Evolutionary conservation across 2,113 vertebrate species (phyloP), one percentile per base, ranked within the genome.

Genomic region (Toxotes jaculatrix): DNA sequence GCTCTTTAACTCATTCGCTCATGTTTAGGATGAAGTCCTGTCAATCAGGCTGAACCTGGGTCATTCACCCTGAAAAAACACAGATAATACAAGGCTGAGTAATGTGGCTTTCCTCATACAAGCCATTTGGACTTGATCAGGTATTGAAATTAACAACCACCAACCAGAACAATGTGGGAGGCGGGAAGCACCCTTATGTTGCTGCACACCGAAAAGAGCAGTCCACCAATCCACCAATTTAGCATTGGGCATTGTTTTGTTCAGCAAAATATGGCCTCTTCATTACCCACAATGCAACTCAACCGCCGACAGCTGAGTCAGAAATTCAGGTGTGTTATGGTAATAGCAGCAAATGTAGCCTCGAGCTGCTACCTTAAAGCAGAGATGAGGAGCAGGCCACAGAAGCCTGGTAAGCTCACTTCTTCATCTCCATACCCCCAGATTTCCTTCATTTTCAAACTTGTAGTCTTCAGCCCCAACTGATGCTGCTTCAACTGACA

Each of bases 81-180:
- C 71, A 80, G 66, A 77, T 17, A 21, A 53, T 17, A 51, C 1
- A 2, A 67, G 55, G 32, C 65, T 73, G 55, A 82, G 47, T 56
- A 43, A 53, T n/a, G 38, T 38, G 70, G 65, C 59, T 45, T 34
- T 7, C 49, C 31, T 69, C 68, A 49, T 63, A 23, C n/a, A 71
- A 49, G 59, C 34, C 47, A 63, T 75, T 60, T 80, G 72, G 66
- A 64, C 69, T 56, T 63, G 19, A 76, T 69, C 38, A 57, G 19
- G 21, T 23, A 40, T 51, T 64, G 23, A 55, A 53, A 59, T 64
- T 11, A 49, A 34, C 60, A 45, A 56, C 40, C 32, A 32, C 14
- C 17, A 34, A 71, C 43, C 32, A 45, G 74, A 63, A 21, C 47
- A 49, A 57, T 62, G 47, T 38, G 31, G 74, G 11, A 69, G 47